Base-by-base conservation (phyloP, 2,797 vertebrate genomes). In the Caiman crocodilus region DNA sequence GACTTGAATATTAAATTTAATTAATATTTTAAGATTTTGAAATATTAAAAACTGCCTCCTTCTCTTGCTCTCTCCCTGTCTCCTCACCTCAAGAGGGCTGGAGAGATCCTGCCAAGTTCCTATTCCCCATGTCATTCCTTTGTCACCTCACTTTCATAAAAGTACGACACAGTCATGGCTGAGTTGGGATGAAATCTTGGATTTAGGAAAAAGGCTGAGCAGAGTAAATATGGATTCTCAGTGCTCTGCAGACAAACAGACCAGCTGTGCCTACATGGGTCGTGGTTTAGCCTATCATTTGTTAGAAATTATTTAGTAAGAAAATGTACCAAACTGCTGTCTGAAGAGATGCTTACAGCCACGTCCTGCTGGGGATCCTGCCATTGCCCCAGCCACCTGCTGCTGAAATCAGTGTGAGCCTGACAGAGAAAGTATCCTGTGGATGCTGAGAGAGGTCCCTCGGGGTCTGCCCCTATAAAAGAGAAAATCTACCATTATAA, bases 401-500 rank as follows among this genome's bases (percentile, higher is more conserved):
- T 0, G 0, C 71, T 76, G 80, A 55, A 4, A 18, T 1, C 56
- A 12, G 50, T 15, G 14, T 11, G 21, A 14, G 42, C 6, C 67
- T 84, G 78, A 79, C 25, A 61, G 59, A 56, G 9, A 23, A 80
- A 89, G 79, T 58, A 55, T 35, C 32, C 85, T 80, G 69, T 16
- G 35, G 35, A 6, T 21, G 23, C 21, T 23, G 14, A 35, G 32
- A 21, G 35, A 13, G 67, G 67, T 35, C 23, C 60, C 63, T 94
- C n/a, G 10, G 63, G 88, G 32, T 69, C 35, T 23, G 30, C 23
- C 32, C 67, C 32, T 69, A 87, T 89, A 91, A 91, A 92, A 87
- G 87, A 82, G 89, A 80, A 93, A 94, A 95, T 87, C 57, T 88
- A 79, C 73, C 35, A 15, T 82, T 87, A 85, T 87, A 78, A 84